Base-by-base conservation (phyloP, 2,797 vertebrate species). In the Remorina albescens region DNA sequence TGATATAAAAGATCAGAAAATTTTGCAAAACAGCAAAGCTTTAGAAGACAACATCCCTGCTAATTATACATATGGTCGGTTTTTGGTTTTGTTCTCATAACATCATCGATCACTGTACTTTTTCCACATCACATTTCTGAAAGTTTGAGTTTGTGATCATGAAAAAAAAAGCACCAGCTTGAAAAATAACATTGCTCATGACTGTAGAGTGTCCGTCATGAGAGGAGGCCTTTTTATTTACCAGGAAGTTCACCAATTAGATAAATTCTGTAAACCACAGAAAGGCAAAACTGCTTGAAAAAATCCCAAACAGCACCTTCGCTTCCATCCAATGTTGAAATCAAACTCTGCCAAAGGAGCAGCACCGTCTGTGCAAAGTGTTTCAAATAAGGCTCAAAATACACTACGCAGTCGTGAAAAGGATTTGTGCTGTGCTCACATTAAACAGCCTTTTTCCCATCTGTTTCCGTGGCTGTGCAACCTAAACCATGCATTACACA, bases 71-170 rank as follows among this genome's bases (percentile, higher is more conserved):
- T 9, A 19, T 23, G 46, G 13, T 50, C 16, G 26, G 13, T 19
- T 53, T 25, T 25, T 42, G 28, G 7, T 57, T 68, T 75, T 55
- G 25, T 42, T 34, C 8, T n/a, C 36, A 34, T 49, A 9, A 41
- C 16, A 15, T 56, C 34, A 62, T n/a, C 15, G 23, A 23, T 57
- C 36, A 15, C 34, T 12, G 56, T 18, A 46, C 28, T 26, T 55
- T 18, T 18, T 7, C 4, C 28, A 62, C 50, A 42, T 46, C 19
- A 63, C 21, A 46, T 54, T 11, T 55, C 7, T 16, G 15, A 59
- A 62, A 18, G 49, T 8, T 42, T 62, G 30, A 37, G 36, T 36
- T 36, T n/a, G 23, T 64, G 26, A 50, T 53, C 34, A 59, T 60
- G 55, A 55, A n/a, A 44, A 13, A 51, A 57, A 41, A 56, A 39